Conservation (phyloP, 2,888 invertebrate genomes). For the Drosophila borborema region DNA sequence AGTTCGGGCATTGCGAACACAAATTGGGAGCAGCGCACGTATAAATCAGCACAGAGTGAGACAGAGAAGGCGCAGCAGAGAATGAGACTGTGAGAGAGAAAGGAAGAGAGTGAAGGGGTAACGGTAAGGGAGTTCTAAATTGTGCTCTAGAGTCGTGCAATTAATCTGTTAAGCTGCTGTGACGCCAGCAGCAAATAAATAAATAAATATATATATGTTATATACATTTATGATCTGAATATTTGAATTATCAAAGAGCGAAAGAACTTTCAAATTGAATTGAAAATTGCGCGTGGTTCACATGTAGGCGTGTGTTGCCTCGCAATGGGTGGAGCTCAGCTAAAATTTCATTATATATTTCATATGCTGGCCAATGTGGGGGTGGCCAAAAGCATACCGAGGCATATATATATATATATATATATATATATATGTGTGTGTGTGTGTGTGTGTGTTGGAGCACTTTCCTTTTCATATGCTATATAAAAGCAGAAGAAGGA, state of each 20-base stretch:
- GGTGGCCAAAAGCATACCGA: slow-evolving; percentile 19
- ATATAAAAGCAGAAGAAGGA: slow-evolving; percentile 12
- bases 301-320: slow-evolving; percentile 10
- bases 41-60: slow-evolving; percentile 21
- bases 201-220: not conserved
- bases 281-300: slow-evolving; percentile 26
- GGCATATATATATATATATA: no score
- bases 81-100: not conserved
- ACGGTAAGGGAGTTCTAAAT: slow-evolving; percentile 1
- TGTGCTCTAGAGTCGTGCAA: slow-evolving; percentile 55
- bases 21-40: slow-evolving; percentile 36
- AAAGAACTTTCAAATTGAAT: slow-evolving; percentile 50
- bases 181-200: slow-evolving; percentile 54
- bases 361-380: slow-evolving; percentile 17
- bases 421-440: not conserved
- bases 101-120: not conserved
- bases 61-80: slow-evolving; percentile 3
- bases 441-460: slow-evolving; percentile 8
- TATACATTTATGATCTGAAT: slow-evolving; percentile 7
- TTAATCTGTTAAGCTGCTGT: slow-evolving; percentile 75
- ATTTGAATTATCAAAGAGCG: slow-evolving; percentile 21
- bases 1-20: slow-evolving; percentile 33
- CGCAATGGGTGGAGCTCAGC: slow-evolving; percentile 49
- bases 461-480: slow-evolving; percentile 63
- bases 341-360: slow-evolving; percentile 9